A percentile compares a stretch with the other conserved stretches of the same genome.
phyloP scores from a whole-genome alignment of 2,888 invertebrate genomes.

The Agonopterix alstromeriana region DNA sequence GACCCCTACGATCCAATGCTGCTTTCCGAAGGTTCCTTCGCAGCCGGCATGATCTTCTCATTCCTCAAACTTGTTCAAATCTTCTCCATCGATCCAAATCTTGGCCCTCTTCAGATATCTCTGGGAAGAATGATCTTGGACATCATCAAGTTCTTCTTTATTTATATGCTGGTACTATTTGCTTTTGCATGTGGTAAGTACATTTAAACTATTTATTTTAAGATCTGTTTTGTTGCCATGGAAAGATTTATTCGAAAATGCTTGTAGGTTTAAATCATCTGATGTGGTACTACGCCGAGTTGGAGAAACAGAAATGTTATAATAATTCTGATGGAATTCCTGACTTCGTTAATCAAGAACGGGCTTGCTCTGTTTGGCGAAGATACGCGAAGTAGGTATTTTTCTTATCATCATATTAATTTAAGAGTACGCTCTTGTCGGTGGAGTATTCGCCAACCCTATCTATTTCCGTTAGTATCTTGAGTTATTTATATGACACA shows the following conservation, averaged over 20 bases:
- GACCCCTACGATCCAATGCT: constrained; percentile 97
- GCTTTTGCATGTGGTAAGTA: constrained; percentile 95
- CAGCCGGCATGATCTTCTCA: constrained; percentile 97
- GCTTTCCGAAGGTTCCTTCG: constrained; percentile 94
- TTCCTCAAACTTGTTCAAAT: constrained; percentile 97
- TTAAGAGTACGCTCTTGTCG: too few species aligned
- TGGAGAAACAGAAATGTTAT: constrained; percentile 92
- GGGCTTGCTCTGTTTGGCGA: constrained; percentile 91
- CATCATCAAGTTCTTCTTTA: constrained; percentile 97
- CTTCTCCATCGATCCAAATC: constrained; percentile 97
- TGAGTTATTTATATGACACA: too few species aligned
- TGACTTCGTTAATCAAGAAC: constrained; percentile 89
- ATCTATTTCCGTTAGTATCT: too few species aligned
- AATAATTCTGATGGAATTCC: constrained; percentile 83
- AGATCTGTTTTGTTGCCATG: too few species aligned
- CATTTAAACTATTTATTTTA: neutral
- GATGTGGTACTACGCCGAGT: constrained; percentile 94
- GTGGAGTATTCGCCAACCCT: too few species aligned
- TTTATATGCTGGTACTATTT: constrained; percentile 93
- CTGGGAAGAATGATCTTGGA: constrained; percentile 95
- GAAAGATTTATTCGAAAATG: neutral
- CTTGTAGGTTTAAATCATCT: constrained; percentile 88
- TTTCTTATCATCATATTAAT: too few species aligned
- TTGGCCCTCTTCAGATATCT: constrained; percentile 95
- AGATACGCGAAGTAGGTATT: constrained; percentile 87